These are phyloP conservation scores for Andricus curvator DNA, from an alignment of 2,888 invertebrate genomes.

Conservation along the genomic window DNA sequence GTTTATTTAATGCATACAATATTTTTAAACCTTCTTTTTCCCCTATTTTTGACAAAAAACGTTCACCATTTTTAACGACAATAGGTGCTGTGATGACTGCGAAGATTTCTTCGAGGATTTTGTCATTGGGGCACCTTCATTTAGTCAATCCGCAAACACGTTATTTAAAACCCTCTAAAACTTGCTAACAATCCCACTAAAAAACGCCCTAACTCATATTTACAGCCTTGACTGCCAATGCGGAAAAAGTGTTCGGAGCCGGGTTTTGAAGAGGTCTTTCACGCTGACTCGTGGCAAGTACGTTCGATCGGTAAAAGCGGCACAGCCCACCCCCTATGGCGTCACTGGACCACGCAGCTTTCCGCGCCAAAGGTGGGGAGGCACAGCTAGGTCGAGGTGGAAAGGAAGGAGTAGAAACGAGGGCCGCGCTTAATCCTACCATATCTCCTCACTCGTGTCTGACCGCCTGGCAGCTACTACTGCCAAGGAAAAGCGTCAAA, in stretches of 20 bases:
- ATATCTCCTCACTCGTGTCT: slow-evolving; percentile 26
- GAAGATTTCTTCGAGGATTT: too few relatives aligned
- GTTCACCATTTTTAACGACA: too few relatives aligned
- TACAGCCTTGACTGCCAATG: neutral
- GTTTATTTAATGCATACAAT: too few relatives aligned
- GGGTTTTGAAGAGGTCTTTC: neutral
- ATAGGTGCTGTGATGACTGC: too few relatives aligned
- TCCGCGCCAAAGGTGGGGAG: slow-evolving; percentile 27
- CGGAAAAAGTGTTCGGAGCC: neutral
- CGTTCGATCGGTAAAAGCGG: slow-evolving; percentile 42
- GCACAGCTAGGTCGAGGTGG: slow-evolving; percentile 25
- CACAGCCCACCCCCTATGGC: slow-evolving; percentile 16
- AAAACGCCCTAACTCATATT: neutral
- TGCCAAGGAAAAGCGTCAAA: slow-evolving; percentile 1
- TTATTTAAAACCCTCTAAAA: too few relatives aligned
- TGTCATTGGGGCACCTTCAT: too few relatives aligned
- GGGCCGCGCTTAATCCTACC: slow-evolving; percentile 32
- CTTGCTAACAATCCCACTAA: too few relatives aligned
- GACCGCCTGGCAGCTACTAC: slow-evolving; percentile 21
- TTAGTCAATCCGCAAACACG: too few relatives aligned
- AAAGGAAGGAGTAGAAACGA: slow-evolving; percentile 41
- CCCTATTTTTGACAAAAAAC: too few relatives aligned
- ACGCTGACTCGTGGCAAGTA: neutral
- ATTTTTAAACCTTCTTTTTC: too few relatives aligned
- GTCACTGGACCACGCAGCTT: slow-evolving; percentile 40